Evolutionary conservation across 1,140 invertebrate species (phyloP), one percentile per base, ranked within the genome.

Genomic region (Magallana gigas): DNA sequence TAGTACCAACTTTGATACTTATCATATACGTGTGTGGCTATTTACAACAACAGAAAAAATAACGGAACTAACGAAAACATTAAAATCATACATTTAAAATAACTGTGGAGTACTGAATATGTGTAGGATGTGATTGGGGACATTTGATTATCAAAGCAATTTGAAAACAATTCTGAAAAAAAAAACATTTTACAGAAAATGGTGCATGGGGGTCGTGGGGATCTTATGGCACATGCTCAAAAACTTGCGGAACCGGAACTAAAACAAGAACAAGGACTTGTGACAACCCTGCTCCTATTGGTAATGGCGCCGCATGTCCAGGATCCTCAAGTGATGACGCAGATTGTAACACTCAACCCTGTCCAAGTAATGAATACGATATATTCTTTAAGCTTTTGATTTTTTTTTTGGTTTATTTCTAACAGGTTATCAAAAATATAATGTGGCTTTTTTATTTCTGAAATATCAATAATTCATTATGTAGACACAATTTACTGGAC

Each of bases 121-220:
- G n/a, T n/a, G n/a, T n/a, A n/a, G n/a, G 36, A 48, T 48, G 36
- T 48, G 5, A 64, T 1, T 5, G 14, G 62, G 1, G 18, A 16
- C 2, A 16, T 64, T 64, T n/a, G n/a, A n/a, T n/a, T n/a, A n/a
- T 64, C 14, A 64, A 16, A 1, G 23, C 23, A 23, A 23, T 23
- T 16, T 64, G 1, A 2, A 16, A 16, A 80, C 1, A 12, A 12
- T 80, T 1, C 12, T 80, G 16, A 12, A 80, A 29, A 16, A 11
- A 4, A 80, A 16, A 80, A 68, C 23, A 23, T 23, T 85, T 48
- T 48, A 1, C 23, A 76, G 68, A 36, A 59, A 80, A 87, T 87
- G 85, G 85, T 8, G 57, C 14, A 29, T 87, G 85, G 85, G 85
- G 85, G 11, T 60, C 58, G 8, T 87, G 85, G 85, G 62, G 23